A percentile compares a stretch with the other conserved stretches of the same genome.
phyloP scores from a whole-genome alignment of 2,113 vertebrate species.

The Ranitomeya variabilis region DNA sequence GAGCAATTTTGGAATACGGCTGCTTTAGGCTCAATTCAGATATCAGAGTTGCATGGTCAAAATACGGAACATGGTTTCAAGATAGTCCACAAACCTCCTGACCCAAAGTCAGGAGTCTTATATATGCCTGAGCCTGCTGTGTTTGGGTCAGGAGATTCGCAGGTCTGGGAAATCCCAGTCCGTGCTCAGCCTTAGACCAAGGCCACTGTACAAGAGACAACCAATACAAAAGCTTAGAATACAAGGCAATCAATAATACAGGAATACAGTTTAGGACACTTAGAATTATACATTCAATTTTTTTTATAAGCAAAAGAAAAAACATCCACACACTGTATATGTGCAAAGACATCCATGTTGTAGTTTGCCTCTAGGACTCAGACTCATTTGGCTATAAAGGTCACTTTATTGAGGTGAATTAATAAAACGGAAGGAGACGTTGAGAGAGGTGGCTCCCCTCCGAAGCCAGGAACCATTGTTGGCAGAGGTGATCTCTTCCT shows the following conservation, averaged over 20 bases:
- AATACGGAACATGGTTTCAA: too few species aligned
- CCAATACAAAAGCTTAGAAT: background rate
- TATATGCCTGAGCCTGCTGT: too few species aligned
- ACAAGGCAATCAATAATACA: background rate
- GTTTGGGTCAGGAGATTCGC: too few species aligned
- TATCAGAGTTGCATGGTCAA: too few species aligned
- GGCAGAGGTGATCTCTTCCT: conserved; percentile 19
- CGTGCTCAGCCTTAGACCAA: too few species aligned
- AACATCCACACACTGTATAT: background rate
- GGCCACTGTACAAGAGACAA: background rate
- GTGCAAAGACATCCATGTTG: conserved; percentile 60
- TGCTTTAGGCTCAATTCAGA: too few species aligned
- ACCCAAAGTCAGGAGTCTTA: too few species aligned
- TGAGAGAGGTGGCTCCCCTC: background rate
- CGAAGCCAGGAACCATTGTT: background rate
- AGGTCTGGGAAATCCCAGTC: too few species aligned
- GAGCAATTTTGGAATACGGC: too few species aligned
- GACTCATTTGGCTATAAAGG: conserved; percentile 51
- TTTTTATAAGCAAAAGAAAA: background rate
- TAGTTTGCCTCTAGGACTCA: conserved; percentile 24
- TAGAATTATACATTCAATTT: background rate
- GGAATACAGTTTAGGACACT: background rate
- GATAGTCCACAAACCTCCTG: too few species aligned
- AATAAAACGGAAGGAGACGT: conserved; percentile 23
- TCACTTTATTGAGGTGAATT: conserved; percentile 56